phyloP scores from a whole-genome alignment of 2,113 vertebrate genomes.

The Sinocyclocheilus anophthalmus region DNA sequence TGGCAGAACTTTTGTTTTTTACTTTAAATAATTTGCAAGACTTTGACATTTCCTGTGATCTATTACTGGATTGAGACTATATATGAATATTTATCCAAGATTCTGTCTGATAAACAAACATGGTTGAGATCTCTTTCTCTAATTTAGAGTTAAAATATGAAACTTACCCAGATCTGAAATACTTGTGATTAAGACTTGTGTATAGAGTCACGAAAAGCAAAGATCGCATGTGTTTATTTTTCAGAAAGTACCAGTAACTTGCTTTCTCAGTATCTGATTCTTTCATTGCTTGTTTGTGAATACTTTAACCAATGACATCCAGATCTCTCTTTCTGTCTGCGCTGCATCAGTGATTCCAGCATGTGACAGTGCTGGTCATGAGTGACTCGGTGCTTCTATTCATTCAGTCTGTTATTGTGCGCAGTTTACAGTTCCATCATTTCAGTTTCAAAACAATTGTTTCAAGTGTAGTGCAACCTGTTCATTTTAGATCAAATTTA shows the following conservation, averaged over 20 bases:
- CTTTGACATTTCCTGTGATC: not conserved
- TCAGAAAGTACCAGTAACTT: not conserved
- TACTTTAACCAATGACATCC: not conserved
- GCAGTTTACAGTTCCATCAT: not conserved
- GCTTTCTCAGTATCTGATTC: not conserved
- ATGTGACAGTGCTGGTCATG: not conserved
- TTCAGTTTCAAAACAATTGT: not conserved
- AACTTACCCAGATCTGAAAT: not conserved
- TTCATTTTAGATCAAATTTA: not conserved
- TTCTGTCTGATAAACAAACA: not conserved
- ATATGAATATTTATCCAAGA: constrained; percentile 6
- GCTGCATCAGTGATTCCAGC: not conserved
- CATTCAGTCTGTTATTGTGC: not conserved
- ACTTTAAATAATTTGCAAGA: constrained; percentile 9
- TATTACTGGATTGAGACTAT: not conserved
- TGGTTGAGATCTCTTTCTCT: not conserved
- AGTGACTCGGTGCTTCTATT: not conserved
- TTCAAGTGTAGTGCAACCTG: not conserved
- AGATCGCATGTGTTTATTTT: not conserved
- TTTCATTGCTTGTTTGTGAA: constrained; percentile 3
- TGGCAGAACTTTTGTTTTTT: not conserved
- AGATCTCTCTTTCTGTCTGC: not conserved
- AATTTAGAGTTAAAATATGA: not conserved
- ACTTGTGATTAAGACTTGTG: not conserved
- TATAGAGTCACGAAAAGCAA: not conserved